Conservation (phyloP, 2,797 vertebrate genomes). For the Melanotaenia maccullochi region DNA sequence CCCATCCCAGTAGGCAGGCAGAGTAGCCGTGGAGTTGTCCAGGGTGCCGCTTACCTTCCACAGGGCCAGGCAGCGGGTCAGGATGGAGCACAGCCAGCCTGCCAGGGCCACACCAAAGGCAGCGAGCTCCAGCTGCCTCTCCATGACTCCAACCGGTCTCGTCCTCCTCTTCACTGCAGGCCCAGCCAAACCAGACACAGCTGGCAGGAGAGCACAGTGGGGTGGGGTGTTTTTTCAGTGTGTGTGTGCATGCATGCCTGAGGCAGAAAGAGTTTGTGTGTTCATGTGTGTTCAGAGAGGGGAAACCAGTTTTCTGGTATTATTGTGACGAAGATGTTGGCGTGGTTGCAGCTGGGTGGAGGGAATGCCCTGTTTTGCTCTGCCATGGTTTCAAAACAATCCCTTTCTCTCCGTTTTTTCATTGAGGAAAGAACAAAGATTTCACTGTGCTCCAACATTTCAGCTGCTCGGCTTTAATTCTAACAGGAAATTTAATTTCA, state of each 20-base stretch:
- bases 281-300: conserved; percentile 37
- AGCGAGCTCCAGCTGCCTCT: conserved; percentile 68
- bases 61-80: conserved; percentile 90
- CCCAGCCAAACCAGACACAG: conserved; percentile 51
- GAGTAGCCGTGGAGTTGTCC: conserved; percentile 88
- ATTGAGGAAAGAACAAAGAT: conserved; percentile 58
- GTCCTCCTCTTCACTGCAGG: conserved; percentile 43
- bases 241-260: conserved; percentile 44
- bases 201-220: conserved; percentile 28
- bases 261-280: conserved; percentile 13
- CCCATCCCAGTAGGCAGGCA: conserved; percentile 94
- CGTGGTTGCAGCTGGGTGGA: conserved; percentile 45
- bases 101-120: conserved; percentile 78
- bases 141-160: conserved; percentile 66
- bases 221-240: conserved; percentile 49
- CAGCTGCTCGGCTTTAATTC: conserved; percentile 16
- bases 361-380: conserved; percentile 69
- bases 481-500: conserved; percentile 30
- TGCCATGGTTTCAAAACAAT: conserved; percentile 82
- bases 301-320: conserved; percentile 72
- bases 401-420: conserved; percentile 33
- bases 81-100: conserved; percentile 90
- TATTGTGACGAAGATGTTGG: conserved; percentile 49
- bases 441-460: conserved; percentile 47
- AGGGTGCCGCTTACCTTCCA: conserved; percentile 91